Conservation (phyloP, 2,797 vertebrate species). For the Tenualosa thibaudeaui region DNA sequence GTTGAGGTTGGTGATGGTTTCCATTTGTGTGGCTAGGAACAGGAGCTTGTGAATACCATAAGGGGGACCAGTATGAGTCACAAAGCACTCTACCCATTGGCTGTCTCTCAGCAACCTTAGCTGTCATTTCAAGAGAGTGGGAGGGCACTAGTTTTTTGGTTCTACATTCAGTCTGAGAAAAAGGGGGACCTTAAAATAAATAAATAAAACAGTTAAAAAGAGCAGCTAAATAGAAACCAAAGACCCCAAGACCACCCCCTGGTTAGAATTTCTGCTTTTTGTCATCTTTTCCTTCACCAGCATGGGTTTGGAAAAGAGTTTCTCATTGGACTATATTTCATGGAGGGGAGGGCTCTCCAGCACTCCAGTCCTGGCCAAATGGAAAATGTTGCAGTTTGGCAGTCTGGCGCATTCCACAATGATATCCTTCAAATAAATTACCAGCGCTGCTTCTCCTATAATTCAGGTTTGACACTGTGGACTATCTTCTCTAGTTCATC, state of each 20-base stretch:
- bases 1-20: constrained; percentile 31
- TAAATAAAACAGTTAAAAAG: constrained; percentile 1
- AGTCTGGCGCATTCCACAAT: constrained; percentile 58
- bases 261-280: neutral
- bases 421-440: constrained; percentile 51
- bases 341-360: constrained; percentile 47
- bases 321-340: constrained; percentile 50
- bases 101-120: neutral
- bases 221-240: constrained; percentile 15
- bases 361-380: constrained; percentile 37
- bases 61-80: constrained; percentile 28
- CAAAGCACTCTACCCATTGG: constrained; percentile 38
- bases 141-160: neutral
- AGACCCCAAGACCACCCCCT: constrained; percentile 13
- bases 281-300: neutral
- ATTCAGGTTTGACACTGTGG: neutral
- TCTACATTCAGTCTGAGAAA: neutral
- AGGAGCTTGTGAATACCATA: constrained; percentile 31
- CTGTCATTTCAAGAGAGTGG: constrained; percentile 37
- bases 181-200: constrained; percentile 18
- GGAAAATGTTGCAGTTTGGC: constrained; percentile 65
- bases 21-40: constrained; percentile 44
- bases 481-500: neutral
- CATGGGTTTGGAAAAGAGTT: constrained; percentile 30
- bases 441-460: neutral